A percentile compares a stretch with the other conserved stretches of the same genome.
Conservation (phyloP, 2,888 invertebrate species). For the Apomyelois bistriatella region DNA sequence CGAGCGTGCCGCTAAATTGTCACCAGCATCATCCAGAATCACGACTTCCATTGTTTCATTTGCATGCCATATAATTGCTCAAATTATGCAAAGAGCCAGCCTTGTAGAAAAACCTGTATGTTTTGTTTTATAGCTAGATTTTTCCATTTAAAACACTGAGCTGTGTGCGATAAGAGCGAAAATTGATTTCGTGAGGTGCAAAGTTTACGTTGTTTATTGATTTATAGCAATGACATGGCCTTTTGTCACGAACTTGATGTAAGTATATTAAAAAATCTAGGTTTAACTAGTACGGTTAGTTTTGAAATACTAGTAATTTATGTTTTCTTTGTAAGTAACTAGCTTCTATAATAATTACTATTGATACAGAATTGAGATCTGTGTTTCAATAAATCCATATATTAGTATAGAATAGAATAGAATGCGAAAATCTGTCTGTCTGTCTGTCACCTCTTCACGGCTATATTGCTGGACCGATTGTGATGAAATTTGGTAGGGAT, state of each 20-base stretch:
- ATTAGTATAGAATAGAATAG: no score
- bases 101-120: slow-evolving; percentile 12
- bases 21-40: slow-evolving; percentile 55
- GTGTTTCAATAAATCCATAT: no score
- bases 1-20: slow-evolving; percentile 22
- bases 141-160: neutral
- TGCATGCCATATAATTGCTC: slow-evolving; percentile 54
- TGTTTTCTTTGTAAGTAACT: neutral
- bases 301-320: neutral
- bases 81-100: slow-evolving; percentile 44
- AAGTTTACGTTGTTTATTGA: neutral
- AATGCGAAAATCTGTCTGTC: no score
- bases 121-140: neutral
- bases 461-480: no score
- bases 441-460: no score
- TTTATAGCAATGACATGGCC: slow-evolving; percentile 7
- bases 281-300: neutral
- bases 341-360: no score
- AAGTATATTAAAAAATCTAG: neutral
- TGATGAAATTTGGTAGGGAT: no score
- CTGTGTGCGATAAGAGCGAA: neutral
- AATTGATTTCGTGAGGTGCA: neutral
- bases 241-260: slow-evolving; percentile 10
- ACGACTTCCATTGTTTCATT: slow-evolving; percentile 61
- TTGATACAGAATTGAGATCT: no score